Evolutionary conservation across 2,113 vertebrate genomes (phyloP), one percentile per base, ranked within the genome.

Genomic region (Astatoreochromis straeleni): DNA sequence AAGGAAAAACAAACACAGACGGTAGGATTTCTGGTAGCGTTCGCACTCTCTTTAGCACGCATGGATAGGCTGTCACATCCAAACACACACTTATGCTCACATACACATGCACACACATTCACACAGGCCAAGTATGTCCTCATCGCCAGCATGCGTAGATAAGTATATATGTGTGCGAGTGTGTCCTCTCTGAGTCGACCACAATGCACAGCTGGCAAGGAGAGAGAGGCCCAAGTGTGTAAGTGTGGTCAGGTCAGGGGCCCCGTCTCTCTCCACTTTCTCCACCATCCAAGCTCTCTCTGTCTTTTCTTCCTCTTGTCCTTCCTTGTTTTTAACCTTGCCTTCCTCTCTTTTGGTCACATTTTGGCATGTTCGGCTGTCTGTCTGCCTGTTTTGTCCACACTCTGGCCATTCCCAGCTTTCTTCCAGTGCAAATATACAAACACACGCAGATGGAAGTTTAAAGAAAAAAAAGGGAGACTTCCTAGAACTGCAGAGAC

Each of bases 121-220:
- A 49, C 7, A 55, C n/a, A 81, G 65, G 90, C 94, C 91, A 95
- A 96, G 92, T 95, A 96, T 92, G 96, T 93, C 88, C 95, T 94
- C 90, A 94, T 97, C 95, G 75, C 85, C 92, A 89, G 86, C 92
- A 91, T 91, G 94, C 93, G 94, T 94, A 90, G 91, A 87, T 90
- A 95, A 96, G 91, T 96, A 94, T 95, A 94, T 89, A 88, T 96
- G 94, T 95, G 94, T 81, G 91, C 54, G 90, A 94, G 90, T 87
- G 90, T 84, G 93, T 94, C 92, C 92, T 93, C 92, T 91, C 63
- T 31, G 82, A 85, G 90, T 79, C 4, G 51, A 95, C 91, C 95
- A 89, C 96, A 96, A 86, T 89, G 93, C 94, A 94, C 93, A 95
- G 95, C 94, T 96, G 95, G 94, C 93, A 93, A 85, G 83, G 80